Base-by-base conservation (phyloP, 2,797 vertebrate genomes). In the Coregonus suidteri region DNA sequence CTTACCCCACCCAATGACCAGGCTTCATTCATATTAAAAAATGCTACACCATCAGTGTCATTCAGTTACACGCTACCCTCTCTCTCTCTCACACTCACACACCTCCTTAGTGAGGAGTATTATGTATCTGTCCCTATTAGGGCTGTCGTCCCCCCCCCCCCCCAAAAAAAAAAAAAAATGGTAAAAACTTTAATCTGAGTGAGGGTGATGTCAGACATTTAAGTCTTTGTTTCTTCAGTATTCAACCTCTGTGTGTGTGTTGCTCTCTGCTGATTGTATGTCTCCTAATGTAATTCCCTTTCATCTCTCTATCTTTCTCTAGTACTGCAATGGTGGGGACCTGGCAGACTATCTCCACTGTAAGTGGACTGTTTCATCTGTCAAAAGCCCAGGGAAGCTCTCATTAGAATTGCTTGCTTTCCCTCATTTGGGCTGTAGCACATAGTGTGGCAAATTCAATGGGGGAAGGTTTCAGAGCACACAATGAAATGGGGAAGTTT, bases 251-350 rank as follows among this genome's bases (percentile, higher is more conserved):
- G 53, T 56, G 16, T 54, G 16, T 54, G 53, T 56, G 14, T 56
- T 56, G 15, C 18, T 56, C 54, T 56, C 54, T 56, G 54, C 54
- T 56, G 54, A 56, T 16, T 56, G 15, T 16, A 18, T 56, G 54
- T 56, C 18, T n/a, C 18, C 54, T 6, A 56, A 56, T 56, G 54
- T 30, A 52, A 37, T 16, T 31, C 67, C 11, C 14, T 31, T 56
- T 56, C 54, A 18, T 56, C 53, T 54, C n/a, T 56, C 1, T 62
- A 4, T 75, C 4, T 1, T 14, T 76, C 16, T 90, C 54, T 88
- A 99, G 98, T 99, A 99, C 89, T 99, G 98, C 87, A 99, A 98
- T 1, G 98, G 98, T 0, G 98, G 98, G 4, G 98, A 99, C 90
- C 95, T 99, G 79, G 98, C 98, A 1, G 98, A 99, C 90, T 99